Evolutionary conservation across 2,113 vertebrate species (phyloP), one percentile per base, ranked within the genome.

Genomic region (Chaetodon trifascialis): DNA sequence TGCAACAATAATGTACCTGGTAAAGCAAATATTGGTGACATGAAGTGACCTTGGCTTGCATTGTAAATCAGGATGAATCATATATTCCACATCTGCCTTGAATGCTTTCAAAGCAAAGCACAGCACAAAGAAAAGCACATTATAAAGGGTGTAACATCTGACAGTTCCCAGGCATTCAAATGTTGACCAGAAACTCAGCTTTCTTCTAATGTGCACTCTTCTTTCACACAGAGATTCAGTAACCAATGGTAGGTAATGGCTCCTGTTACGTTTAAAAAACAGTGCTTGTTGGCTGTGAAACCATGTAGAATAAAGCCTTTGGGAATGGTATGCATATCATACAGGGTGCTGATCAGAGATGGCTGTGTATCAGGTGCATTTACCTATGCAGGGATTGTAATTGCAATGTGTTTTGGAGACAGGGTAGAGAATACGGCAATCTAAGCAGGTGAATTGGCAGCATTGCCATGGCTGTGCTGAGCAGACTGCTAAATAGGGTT

Each of bases 371-470:
- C 87, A 84, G 84, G 38, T 89, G 78, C 60, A 51, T 88, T 88
- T 84, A 85, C 84, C 92, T 86, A 87, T 89, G 83, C 82, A 79
- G 68, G 70, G 79, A 81, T 79, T 78, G 83, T 89, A 91, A 93
- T 91, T 93, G 90, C 87, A 74, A n/a, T 82, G 68, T 83, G 73
- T 89, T 87, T 88, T 85, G 84, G 85, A 92, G 77, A 86, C 76
- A 25, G 76, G 56, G 76, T 63, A 76, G 82, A 89, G 86, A 93
- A 89, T 87, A 86, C 85, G 75, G 79, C 87, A 91, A 90, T 92
- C 81, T 90, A 76, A 84, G 88, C 88, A 90, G 92, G 87, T 91
- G 89, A 94, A 93, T 93, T 91, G 91, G 85, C 91, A 92, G 90
- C 88, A 90, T 89, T 89, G 76, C 74, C 70, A 82, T 44, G 73